Evolutionary conservation across 2,797 vertebrate genomes (phyloP).

Genomic region (Sebastolobus altivelis): DNA sequence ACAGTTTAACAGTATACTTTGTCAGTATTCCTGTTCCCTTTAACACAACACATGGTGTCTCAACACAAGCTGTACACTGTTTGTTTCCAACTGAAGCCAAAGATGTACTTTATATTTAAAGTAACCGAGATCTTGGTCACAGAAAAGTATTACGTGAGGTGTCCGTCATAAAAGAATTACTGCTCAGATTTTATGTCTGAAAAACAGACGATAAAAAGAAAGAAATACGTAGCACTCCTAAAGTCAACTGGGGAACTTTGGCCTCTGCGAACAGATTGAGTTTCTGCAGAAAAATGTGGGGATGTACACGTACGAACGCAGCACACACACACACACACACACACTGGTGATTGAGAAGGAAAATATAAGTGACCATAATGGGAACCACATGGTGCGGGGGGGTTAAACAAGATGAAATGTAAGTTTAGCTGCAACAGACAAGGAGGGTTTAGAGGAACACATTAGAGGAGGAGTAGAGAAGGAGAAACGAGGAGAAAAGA

Average conservation of each 20-base stretch:
- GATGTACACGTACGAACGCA: background rate
- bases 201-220: background rate
- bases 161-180: background rate
- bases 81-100: background rate
- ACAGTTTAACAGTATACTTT: background rate
- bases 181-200: background rate
- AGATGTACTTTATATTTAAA: background rate
- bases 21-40: background rate
- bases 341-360: conserved; percentile 59
- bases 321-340: conserved; percentile 18
- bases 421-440: conserved; percentile 28
- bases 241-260: conserved; percentile 22
- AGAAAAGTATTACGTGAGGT: background rate
- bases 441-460: conserved; percentile 15
- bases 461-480: conserved; percentile 17
- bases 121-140: background rate
- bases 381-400: conserved; percentile 82
- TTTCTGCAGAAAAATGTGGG: conserved; percentile 79
- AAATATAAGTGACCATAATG: conserved; percentile 80
- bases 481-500: conserved; percentile 21
- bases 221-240: conserved; percentile 4
- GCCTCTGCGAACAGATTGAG: conserved; percentile 62
- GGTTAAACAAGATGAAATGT: conserved; percentile 35
- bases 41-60: background rate
- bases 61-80: background rate